A percentile compares a stretch with the other conserved stretches of the same genome.
Conservation (phyloP, 2,113 vertebrate species). For the Ifrita kowaldi region DNA sequence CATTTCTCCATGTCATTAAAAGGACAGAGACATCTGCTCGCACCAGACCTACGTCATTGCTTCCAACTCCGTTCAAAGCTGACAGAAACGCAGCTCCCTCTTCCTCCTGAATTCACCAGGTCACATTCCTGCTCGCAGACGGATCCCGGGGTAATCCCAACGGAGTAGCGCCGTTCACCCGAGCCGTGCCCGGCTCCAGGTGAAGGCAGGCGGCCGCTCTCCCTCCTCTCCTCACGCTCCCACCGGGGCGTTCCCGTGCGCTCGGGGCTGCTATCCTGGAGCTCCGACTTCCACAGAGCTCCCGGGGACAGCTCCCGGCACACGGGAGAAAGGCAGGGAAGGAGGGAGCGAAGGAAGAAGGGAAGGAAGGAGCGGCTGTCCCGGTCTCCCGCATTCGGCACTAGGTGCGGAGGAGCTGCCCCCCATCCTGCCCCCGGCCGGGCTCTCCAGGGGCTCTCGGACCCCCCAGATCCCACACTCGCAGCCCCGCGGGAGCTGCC, state of each 20-base stretch:
- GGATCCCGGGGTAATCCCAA: rapidly evolving
- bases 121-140: not conserved
- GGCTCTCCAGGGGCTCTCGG: not conserved
- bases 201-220: not conserved
- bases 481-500: not conserved
- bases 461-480: not conserved
- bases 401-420: not conserved
- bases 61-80: not conserved
- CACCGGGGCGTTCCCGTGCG: not conserved
- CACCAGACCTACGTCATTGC: not conserved
- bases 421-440: not conserved
- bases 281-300: not conserved
- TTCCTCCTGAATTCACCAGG: not conserved
- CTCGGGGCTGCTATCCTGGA: not conserved
- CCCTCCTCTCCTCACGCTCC: not conserved
- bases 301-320: not conserved
- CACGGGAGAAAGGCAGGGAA: not conserved
- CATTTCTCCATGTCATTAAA: not conserved
- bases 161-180: rapidly evolving
- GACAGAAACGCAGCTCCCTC: not conserved
- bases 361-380: not conserved
- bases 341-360: not conserved
- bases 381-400: not conserved
- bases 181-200: not conserved
- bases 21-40: not conserved